Evolutionary conservation across 2,113 vertebrate genomes (phyloP).

Genomic region (Fulica atra): DNA sequence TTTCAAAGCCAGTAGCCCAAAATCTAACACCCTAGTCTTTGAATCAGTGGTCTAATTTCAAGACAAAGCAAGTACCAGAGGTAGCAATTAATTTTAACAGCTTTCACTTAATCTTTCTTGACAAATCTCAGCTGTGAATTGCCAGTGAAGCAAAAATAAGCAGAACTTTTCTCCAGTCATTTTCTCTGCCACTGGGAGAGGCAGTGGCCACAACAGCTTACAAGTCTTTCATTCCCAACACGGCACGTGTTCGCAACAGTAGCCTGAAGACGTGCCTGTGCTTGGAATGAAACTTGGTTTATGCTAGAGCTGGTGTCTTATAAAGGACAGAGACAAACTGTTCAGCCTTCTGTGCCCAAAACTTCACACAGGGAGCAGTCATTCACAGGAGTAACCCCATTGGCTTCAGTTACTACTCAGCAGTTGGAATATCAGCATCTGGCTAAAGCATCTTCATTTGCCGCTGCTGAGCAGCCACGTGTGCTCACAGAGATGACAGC

Average conservation of each 20-base stretch:
- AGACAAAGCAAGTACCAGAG: not conserved
- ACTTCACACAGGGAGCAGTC: not conserved
- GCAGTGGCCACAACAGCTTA: not conserved
- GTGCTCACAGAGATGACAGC: not conserved
- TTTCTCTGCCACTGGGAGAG: not conserved
- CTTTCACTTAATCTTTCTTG: not conserved
- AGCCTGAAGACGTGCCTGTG: not conserved
- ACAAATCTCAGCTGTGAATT: not conserved
- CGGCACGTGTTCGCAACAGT: rapidly evolving
- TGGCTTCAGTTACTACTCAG: not conserved
- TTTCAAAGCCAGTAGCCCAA: not conserved
- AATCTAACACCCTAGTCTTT: not conserved
- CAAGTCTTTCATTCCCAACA: not conserved
- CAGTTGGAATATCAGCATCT: not conserved
- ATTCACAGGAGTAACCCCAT: not conserved
- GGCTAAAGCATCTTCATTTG: not conserved
- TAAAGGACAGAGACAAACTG: not conserved
- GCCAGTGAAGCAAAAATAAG: not conserved
- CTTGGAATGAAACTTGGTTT: not conserved
- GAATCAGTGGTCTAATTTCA: not conserved
- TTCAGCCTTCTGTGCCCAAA: not conserved
- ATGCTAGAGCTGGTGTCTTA: not conserved
- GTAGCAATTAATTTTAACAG: not conserved
- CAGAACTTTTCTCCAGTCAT: not conserved
- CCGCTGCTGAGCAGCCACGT: not conserved